Percentiles rank a stretch among this genome's conserved stretches.
These are phyloP conservation scores for Gila orcuttii DNA, from an alignment of 2,113 vertebrate genomes.

Conservation along the genomic window DNA sequence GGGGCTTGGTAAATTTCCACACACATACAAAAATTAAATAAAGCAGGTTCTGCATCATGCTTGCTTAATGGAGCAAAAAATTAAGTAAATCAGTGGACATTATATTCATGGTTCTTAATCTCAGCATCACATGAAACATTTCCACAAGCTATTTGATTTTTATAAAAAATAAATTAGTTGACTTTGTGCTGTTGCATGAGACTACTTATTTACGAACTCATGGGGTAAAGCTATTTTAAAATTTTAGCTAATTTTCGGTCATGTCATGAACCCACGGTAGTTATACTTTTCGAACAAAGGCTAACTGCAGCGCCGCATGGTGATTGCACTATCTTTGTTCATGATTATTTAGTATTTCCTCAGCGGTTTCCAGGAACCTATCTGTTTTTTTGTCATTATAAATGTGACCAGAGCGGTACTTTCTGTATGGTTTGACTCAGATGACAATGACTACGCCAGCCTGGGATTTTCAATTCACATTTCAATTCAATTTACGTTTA, in stretches of 20 bases:
- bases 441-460: too few species aligned
- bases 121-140: background rate
- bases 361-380: background rate
- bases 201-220: background rate
- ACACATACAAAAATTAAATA: background rate
- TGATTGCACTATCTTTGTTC: background rate
- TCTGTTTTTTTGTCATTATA: background rate
- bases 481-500: too few species aligned
- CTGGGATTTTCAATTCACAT: too few species aligned
- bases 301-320: background rate
- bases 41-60: background rate
- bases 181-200: background rate
- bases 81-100: background rate
- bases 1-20: background rate
- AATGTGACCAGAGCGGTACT: background rate
- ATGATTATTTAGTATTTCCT: conserved; percentile 3
- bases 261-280: background rate
- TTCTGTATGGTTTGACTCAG: too few species aligned
- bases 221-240: background rate
- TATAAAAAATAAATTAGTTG: background rate
- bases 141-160: background rate
- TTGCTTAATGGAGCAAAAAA: background rate
- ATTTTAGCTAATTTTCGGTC: background rate
- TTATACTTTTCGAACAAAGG: conserved; percentile 2
- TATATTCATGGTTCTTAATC: background rate